Evolutionary conservation across 2,888 invertebrate species (phyloP), one percentile per base, ranked within the genome.

Genomic region (Autographa pulchrina): DNA sequence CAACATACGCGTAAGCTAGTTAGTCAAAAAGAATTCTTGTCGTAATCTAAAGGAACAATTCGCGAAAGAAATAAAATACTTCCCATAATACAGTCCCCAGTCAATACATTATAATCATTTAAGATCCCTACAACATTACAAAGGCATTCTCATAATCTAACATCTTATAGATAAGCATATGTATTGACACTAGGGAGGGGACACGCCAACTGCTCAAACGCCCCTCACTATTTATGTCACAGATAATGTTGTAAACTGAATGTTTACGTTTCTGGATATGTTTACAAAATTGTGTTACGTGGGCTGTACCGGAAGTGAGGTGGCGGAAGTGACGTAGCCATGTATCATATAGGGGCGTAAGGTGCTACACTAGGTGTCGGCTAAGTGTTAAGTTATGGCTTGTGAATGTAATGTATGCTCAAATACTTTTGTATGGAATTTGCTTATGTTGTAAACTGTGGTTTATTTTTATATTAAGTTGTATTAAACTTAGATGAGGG

Each of bases 261-360:
- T 84, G 79, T 84, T 84, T 79, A 77, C 78, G 80, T 81, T 77
- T 80, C 80, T 81, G 83, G 83, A 86, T 82, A 82, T 87, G 85
- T 85, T 88, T 86, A 89, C 88, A 85, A 88, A 86, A 88, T 86
- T 84, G 85, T 82, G 69, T 71, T 80, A 61, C 71, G 82, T 75
- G 88, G 89, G 89, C 89, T 87, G 81, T 72, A 86, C 90, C 88
- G 92, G 92, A 91, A 90, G 85, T 84, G 80, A 68, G 66, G 69
- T 79, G 84, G 81, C 88, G 91, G 91, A 91, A 88, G 83, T 86
- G 67, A 74, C 73, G 76, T 80, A 65, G 84, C 87, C 71, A 86
- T 93, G 86, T 86, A 87, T 93, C 92, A 93, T 91, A 86, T 74
- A 87, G 84, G 89, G 90, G 92, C 90, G 92, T 90, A 88, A 91